phyloP scores from a whole-genome alignment of 2,113 vertebrate species.

The Hippocampus comes region DNA sequence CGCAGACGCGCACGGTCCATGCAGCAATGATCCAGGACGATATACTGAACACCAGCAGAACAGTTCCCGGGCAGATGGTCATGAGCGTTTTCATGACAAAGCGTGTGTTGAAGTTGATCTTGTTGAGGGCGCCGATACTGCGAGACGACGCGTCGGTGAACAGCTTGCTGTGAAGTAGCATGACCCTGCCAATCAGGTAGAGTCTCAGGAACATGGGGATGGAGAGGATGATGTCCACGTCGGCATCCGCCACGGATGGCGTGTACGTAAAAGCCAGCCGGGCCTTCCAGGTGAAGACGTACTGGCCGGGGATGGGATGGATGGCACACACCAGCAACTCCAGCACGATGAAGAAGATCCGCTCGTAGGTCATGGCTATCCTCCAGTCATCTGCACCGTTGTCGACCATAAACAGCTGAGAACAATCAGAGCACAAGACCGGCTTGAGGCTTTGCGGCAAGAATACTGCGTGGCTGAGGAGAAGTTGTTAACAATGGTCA shows the following conservation, averaged over 20 bases:
- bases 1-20: constrained; percentile 91
- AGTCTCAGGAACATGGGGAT: constrained; percentile 94
- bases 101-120: constrained; percentile 93
- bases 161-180: constrained; percentile 90
- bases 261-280: constrained; percentile 86
- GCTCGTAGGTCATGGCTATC: constrained; percentile 90
- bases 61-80: constrained; percentile 92
- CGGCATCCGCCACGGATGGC: constrained; percentile 81
- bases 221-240: constrained; percentile 89
- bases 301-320: constrained; percentile 89
- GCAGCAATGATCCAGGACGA: constrained; percentile 94
- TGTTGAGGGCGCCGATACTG: constrained; percentile 85
- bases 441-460: neutral
- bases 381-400: constrained; percentile 94
- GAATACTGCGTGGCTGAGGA: no score
- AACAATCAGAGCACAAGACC: neutral
- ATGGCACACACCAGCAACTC: constrained; percentile 91
- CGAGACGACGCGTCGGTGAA: constrained; percentile 90
- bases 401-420: constrained; percentile 92
- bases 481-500: no score
- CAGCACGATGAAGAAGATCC: constrained; percentile 87
- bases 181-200: constrained; percentile 89
- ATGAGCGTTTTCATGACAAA: constrained; percentile 95
- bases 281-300: constrained; percentile 88
- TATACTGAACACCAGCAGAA: constrained; percentile 91